Evolutionary conservation across 1,140 invertebrate genomes (phyloP), one percentile per base, ranked within the genome.

Genomic region (Mylabris phalerata): DNA sequence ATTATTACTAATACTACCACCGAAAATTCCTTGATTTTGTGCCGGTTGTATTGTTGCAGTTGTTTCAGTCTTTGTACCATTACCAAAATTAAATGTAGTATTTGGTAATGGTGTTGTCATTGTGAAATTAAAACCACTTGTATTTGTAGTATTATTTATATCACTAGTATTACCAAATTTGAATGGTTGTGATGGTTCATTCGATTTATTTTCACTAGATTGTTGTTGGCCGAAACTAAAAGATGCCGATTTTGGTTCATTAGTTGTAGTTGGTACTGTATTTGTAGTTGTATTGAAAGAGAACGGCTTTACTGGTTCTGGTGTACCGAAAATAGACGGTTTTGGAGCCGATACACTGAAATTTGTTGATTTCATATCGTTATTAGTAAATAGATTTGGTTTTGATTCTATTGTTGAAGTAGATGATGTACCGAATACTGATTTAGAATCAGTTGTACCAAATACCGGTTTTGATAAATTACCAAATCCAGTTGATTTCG

Each of bases 41-140:
- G 13, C 42, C 9, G 6, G 38, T 26, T 3, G 42, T 19, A 42
- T 41, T 45, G 42, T 39, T 38, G 32, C 45, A 9, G 51, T 41
- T 45, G 32, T 54, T 19, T 54, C 51, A 13, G 46, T 32, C 26
- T 54, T 54, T 4, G 42, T 25, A 4, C 11, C 3, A 48, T 13
- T 43, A 42, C 57, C 57, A 50, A 58, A 58, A 51, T 48, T 58
- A 48, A 57, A 57, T 10, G 47, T 48, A 38, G 42, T 38, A 46
- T 41, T 54, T 7, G 51, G 24, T 32, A 19, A 19, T 19, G 19
- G 19, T 19, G 19, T 19, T 19, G 32, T 32, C 4, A 27, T 32
- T 7, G 51, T 27, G 10, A 54, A 54, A 27, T 27, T 54, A 38
- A 54, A 54, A 25, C 51, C 51, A 38, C 24, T 10, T 10, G 24